These are phyloP conservation scores for Cygnus buccinator DNA, from an alignment of 2,113 vertebrate species.

Conservation along the genomic window DNA sequence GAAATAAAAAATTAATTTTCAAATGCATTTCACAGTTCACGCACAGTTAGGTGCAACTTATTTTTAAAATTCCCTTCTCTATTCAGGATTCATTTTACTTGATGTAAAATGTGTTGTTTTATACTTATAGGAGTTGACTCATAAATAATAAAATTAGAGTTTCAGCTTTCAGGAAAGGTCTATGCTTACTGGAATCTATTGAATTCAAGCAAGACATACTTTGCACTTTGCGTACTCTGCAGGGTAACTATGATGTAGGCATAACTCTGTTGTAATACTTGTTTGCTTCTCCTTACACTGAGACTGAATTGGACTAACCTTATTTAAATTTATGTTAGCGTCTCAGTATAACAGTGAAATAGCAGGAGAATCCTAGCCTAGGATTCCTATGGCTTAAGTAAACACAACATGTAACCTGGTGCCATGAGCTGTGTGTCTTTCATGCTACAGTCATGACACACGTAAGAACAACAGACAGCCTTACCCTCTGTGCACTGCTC, in stretches of 20 bases:
- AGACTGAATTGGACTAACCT: neutral
- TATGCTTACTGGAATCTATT: neutral
- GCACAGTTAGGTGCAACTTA: constrained; percentile 14
- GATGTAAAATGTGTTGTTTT: neutral
- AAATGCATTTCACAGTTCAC: constrained; percentile 19
- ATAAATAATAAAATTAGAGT: constrained; percentile 53
- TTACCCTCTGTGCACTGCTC: neutral
- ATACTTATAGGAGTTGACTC: constrained; percentile 3
- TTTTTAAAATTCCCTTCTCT: neutral
- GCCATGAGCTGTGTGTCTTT: neutral
- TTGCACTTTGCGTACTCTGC: neutral
- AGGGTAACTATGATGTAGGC: neutral
- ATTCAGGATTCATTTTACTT: constrained; percentile 34
- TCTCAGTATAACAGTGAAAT: neutral
- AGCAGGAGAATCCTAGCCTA: neutral
- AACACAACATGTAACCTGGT: rapidly evolving
- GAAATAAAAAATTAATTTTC: constrained; percentile 60
- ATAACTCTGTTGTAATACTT: neutral
- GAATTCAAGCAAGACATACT: neutral
- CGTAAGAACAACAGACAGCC: neutral
- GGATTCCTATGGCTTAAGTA: neutral
- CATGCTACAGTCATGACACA: neutral
- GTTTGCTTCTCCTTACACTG: neutral
- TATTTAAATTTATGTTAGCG: neutral
- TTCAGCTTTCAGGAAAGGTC: neutral